Conservation (phyloP, 2,113 vertebrate species). For the Protomyctophum bolini region DNA sequence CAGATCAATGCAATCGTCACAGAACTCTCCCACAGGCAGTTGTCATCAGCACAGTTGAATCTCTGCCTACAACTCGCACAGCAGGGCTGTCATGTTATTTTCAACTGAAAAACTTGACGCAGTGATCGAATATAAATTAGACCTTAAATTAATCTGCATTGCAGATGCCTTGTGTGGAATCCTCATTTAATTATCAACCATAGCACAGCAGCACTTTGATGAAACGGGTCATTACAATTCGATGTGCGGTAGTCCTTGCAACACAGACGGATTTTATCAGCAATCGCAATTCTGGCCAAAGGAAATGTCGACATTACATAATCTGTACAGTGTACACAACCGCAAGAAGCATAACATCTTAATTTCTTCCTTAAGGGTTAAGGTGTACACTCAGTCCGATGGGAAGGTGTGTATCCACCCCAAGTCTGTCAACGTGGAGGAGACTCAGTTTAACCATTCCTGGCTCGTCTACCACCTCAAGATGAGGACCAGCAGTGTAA, state of each 20-base stretch:
- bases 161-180: no score
- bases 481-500: conserved; percentile 96
- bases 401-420: conserved; percentile 94
- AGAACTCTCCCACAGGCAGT: conserved; percentile 40
- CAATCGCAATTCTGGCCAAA: not conserved
- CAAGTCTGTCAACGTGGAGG: conserved; percentile 95
- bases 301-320: not conserved
- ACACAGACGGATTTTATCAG: not conserved
- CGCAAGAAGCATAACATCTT: not conserved
- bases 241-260: not conserved
- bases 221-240: not conserved
- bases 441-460: conserved; percentile 88
- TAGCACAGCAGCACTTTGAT: conserved; percentile 23
- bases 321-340: not conserved
- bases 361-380: conserved; percentile 78
- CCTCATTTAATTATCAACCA: no score
- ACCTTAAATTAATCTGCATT: no score
- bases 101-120: no score
- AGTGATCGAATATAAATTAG: no score
- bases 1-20: conserved; percentile 55
- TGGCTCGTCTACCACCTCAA: conserved; percentile 99
- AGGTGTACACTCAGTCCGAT: conserved; percentile 93
- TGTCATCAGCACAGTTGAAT: conserved; percentile 38
- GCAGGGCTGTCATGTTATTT: conserved; percentile 18
- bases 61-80: conserved; percentile 9